Base-by-base conservation (phyloP, 2,888 invertebrate species). In the Resseliella maxima region DNA sequence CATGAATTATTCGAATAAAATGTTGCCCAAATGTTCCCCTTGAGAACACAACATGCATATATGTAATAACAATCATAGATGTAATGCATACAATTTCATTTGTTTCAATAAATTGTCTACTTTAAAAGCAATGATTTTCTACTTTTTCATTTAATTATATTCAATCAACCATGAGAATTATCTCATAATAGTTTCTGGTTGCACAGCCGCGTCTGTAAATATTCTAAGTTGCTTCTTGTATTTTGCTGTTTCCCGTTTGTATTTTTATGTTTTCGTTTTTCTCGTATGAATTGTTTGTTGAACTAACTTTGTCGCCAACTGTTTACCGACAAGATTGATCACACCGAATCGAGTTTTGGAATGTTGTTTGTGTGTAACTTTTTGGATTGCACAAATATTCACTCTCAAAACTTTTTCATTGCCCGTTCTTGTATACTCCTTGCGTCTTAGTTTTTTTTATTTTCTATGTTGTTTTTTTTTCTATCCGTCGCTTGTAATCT, bases 281-380 rank as follows among this genome's bases (percentile, higher is more conserved):
- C 50, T 18, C 18, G 6, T 50, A 12, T 12, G 21, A 50, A 21
- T 50, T 50, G 50, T 50, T 50, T 50, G 21, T 50, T 15, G 2
- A 21, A 50, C 50, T 18, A 50, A 50, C 10, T 50, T 50, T 50
- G 64, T 64, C 64, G 64, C 64, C 64, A 64, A 31, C 24, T 64
- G 64, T 64, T 64, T 64, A 27, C 54, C 24, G 27, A 64, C 24
- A 64, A 64, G 64, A 64, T 64, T 64, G 64, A 64, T 64, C 27
- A 64, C 64, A 15, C 24, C 31, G 64, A 64, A 64, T 64, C 64
- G 64, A 15, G 64, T 31, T 3, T 15, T 41, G 12, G 50, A 50
- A 18, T 64, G 27, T 64, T 64, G 31, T 64, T 31, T 27, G 12
- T 41, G 64, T 64, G 24, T 64, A 27, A 10, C 27, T 18, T 24